A percentile compares a stretch with the other conserved stretches of the same genome.
phyloP scores from a whole-genome alignment of 1,140 invertebrate species.

The Ylistrum balloti region DNA sequence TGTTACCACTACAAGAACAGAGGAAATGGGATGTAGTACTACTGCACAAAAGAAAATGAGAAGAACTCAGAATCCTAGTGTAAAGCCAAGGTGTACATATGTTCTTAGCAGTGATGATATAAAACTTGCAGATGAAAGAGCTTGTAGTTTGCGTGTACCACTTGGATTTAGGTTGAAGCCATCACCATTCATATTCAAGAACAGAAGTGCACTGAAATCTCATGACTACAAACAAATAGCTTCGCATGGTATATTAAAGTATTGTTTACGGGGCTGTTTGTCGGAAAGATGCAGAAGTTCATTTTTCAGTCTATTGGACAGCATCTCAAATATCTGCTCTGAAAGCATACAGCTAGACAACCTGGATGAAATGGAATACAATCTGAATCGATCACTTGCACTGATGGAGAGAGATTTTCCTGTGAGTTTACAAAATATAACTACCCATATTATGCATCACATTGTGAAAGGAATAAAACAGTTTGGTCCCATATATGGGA shows the following conservation, averaged over 20 bases:
- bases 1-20: not conserved
- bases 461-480: not conserved
- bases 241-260: not conserved
- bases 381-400: not conserved
- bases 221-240: not conserved
- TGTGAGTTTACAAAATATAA: conserved; percentile 22
- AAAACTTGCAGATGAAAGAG: not conserved
- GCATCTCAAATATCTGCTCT: not conserved
- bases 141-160: not conserved
- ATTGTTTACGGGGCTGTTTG: not conserved
- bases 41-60: too few species aligned
- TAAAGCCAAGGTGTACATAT: too few species aligned
- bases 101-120: not conserved
- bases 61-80: too few species aligned
- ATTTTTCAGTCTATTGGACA: not conserved
- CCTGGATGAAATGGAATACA: not conserved
- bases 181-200: not conserved
- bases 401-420: not conserved
- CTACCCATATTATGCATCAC: conserved; percentile 33
- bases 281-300: not conserved
- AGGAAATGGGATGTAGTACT: not conserved
- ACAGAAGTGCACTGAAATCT: not conserved
- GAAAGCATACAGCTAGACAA: not conserved
- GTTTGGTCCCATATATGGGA: conserved; percentile 39
- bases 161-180: not conserved